Conservation (phyloP, 2,888 invertebrate species). For the Boloria selene region DNA sequence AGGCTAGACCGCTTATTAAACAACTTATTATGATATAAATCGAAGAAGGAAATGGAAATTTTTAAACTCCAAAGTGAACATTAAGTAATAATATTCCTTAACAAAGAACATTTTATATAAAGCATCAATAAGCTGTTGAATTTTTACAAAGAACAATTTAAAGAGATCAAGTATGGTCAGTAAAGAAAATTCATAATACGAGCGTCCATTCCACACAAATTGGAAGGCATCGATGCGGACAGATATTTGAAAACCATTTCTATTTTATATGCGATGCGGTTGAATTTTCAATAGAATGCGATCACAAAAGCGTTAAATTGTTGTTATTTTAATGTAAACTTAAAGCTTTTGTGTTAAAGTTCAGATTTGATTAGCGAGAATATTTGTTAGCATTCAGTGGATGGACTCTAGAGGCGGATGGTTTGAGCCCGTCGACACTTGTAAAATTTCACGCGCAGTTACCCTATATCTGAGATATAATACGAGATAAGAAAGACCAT, state of each 20-base stretch:
- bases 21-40: too few relatives aligned
- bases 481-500: slow-evolving; percentile 40
- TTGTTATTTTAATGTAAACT: slow-evolving; percentile 4
- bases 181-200: slow-evolving; percentile 36
- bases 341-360: not conserved
- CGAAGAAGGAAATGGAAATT: too few relatives aligned
- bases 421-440: slow-evolving; percentile 55
- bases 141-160: slow-evolving; percentile 34
- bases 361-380: not conserved
- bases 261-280: slow-evolving; percentile 7
- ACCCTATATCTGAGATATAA: slow-evolving; percentile 53
- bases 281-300: slow-evolving; percentile 6
- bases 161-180: slow-evolving; percentile 36
- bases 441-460: slow-evolving; percentile 70
- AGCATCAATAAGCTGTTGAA: slow-evolving; percentile 21
- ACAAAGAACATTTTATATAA: not conserved
- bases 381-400: slow-evolving; percentile 25
- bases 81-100: not conserved
- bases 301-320: not conserved
- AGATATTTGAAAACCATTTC: slow-evolving; percentile 12
- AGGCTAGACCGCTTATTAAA: too few relatives aligned
- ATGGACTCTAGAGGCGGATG: slow-evolving; percentile 20
- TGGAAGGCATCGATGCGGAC: slow-evolving; percentile 19
- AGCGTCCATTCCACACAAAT: slow-evolving; percentile 32
- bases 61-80: not conserved